A percentile compares a stretch with the other conserved stretches of the same genome.
These are phyloP conservation scores for Lysandra coridon DNA, from an alignment of 2,888 invertebrate genomes.

Conservation along the genomic window DNA sequence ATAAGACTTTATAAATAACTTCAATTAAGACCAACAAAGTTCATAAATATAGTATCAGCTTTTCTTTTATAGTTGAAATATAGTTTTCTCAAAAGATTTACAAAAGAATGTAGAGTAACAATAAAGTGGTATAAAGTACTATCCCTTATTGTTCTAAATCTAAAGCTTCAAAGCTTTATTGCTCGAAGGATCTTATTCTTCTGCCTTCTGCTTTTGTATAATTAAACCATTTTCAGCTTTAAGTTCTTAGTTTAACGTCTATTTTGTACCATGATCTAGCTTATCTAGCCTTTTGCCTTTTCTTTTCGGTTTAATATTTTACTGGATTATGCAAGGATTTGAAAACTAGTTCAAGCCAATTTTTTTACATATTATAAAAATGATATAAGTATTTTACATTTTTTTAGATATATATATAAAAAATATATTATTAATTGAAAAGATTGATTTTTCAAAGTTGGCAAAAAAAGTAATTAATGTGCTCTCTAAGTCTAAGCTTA, in stretches of 20 bases:
- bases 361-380: too few species aligned
- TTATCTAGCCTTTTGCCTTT: background rate
- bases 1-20: too few species aligned
- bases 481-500: too few species aligned
- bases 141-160: conserved; percentile 47
- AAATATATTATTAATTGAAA: too few species aligned
- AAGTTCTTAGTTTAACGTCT: background rate
- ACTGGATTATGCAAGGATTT: background rate
- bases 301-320: background rate
- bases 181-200: conserved; percentile 58
- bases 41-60: too few species aligned
- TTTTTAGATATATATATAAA: too few species aligned
- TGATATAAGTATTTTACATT: too few species aligned
- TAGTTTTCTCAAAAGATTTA: background rate
- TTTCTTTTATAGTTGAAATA: background rate
- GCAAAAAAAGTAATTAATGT: too few species aligned
- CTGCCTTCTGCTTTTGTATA: conserved; percentile 32
- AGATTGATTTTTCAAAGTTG: too few species aligned
- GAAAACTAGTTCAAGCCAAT: background rate
- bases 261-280: background rate
- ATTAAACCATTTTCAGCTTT: conserved; percentile 14
- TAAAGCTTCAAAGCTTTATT: conserved; percentile 66
- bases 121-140: conserved; percentile 33
- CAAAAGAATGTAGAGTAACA: background rate
- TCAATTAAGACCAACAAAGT: too few species aligned